Evolutionary conservation across 2,888 invertebrate genomes (phyloP), one percentile per base, ranked within the genome.

Genomic region (Plebejus melissa): DNA sequence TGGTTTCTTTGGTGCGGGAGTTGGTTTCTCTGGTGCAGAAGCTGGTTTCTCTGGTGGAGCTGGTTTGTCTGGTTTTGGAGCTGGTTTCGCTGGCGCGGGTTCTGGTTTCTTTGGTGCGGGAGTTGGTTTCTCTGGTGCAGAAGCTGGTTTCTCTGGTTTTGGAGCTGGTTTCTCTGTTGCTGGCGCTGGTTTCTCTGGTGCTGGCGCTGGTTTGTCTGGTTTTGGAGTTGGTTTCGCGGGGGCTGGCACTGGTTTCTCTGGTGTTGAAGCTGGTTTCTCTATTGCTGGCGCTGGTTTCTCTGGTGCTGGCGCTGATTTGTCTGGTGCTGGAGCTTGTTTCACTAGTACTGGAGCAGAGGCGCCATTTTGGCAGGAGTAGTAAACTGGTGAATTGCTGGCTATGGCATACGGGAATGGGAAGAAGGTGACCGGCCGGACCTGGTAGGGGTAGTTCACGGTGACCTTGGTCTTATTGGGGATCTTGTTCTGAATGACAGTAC

Each of bases 401-500:
- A 74, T 60, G 16, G 60, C 60, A 71, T 79, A 77, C 6, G 82
- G 80, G 70, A 76, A 79, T 0, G 82, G 82, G 22, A 81, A 80
- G 69, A 80, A 82, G 54, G 80, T 76, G 1, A 81, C 79, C 9
- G 80, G 79, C 54, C 79, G 76, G 6, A 77, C 74, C 77, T 79
- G 75, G 4, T 77, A 60, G 4, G 82, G 82, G 74, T 77, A 82
- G 70, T 79, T 82, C 6, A 82, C 41, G 28, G 77, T 77, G 5
- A 83, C 78, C 69, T 80, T 79, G 28, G 81, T 81, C 4, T 75
- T 76, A 41, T 77, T 76, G 0, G 82, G 82, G 74, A 83, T 69
- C 76, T 79, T 81, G 54, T 82, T 76, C 77, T 81, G 80, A 74
- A 83, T 77, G 11, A 82, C 80, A 0, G 82, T 83, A 28, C 76